phyloP scores from a whole-genome alignment of 1,140 invertebrate genomes.

The Zaprionus vittiger region DNA sequence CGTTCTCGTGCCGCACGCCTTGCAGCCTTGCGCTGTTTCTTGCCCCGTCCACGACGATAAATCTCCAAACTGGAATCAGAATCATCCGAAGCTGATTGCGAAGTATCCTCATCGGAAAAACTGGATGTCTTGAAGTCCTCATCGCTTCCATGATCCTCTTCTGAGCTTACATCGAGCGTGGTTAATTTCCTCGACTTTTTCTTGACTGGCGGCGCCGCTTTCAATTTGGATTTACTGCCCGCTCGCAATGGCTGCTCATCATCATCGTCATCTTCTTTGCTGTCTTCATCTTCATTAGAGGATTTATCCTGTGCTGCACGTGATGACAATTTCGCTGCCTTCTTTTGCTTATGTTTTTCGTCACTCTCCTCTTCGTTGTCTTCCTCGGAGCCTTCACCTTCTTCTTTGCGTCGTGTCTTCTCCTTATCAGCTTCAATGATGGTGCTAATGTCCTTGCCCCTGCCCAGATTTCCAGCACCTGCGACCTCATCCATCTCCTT shows the following conservation, averaged over 20 bases:
- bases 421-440: constrained; percentile 93
- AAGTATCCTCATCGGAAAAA: constrained; percentile 74
- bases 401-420: constrained; percentile 78
- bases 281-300: constrained; percentile 30
- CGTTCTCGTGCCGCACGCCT: constrained; percentile 71
- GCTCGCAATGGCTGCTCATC: constrained; percentile 58
- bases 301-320: constrained; percentile 9
- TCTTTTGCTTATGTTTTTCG: constrained; percentile 67
- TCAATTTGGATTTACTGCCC: constrained; percentile 61
- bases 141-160: constrained; percentile 92
- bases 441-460: constrained; percentile 95
- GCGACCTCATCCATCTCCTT: constrained; percentile 90
- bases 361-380: constrained; percentile 85
- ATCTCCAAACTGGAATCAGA: constrained; percentile 79
- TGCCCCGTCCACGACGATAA: constrained; percentile 67
- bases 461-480: constrained; percentile 91
- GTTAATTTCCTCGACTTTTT: constrained; percentile 91
- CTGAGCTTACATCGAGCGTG: constrained; percentile 92
- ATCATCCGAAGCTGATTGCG: constrained; percentile 68
- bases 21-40: constrained; percentile 69
- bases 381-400: constrained; percentile 82
- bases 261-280: constrained; percentile 10
- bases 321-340: background rate
- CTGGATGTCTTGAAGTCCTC: constrained; percentile 92
- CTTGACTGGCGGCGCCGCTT: constrained; percentile 72